These are phyloP conservation scores for Gallinago jamesoni DNA, from an alignment of 2,113 vertebrate species.

Conservation along the genomic window DNA sequence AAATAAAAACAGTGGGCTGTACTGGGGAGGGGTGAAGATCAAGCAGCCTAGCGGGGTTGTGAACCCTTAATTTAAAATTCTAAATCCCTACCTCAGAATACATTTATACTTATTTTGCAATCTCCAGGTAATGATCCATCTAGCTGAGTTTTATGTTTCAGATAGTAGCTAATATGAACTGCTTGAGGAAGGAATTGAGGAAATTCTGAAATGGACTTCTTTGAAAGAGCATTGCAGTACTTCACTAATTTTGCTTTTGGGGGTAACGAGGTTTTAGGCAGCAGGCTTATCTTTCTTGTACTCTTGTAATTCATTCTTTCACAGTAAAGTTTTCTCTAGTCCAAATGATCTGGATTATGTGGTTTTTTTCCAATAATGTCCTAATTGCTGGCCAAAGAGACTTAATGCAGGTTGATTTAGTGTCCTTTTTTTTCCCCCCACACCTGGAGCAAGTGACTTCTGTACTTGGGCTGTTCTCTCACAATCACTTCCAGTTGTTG, in stretches of 20 bases:
- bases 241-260: not conserved
- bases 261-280: not conserved
- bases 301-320: not conserved
- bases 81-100: not conserved
- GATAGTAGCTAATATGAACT: not conserved
- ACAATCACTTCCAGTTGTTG: not conserved
- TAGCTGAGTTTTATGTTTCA: not conserved
- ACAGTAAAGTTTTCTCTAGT: not conserved
- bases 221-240: not conserved
- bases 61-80: not conserved
- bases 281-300: not conserved
- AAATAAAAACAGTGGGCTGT: not conserved
- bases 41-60: not conserved
- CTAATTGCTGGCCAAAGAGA: not conserved
- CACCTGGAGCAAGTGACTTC: not conserved
- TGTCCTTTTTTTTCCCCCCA: not conserved
- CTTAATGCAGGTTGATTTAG: not conserved
- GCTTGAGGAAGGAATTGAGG: not conserved
- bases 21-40: not conserved
- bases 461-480: not conserved
- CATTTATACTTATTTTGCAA: not conserved
- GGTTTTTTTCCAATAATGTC: not conserved
- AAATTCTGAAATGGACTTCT: not conserved
- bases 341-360: not conserved
- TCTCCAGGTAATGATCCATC: not conserved